These are phyloP conservation scores for Stenodema calcarata DNA, from an alignment of 2,888 invertebrate genomes.

Conservation along the genomic window DNA sequence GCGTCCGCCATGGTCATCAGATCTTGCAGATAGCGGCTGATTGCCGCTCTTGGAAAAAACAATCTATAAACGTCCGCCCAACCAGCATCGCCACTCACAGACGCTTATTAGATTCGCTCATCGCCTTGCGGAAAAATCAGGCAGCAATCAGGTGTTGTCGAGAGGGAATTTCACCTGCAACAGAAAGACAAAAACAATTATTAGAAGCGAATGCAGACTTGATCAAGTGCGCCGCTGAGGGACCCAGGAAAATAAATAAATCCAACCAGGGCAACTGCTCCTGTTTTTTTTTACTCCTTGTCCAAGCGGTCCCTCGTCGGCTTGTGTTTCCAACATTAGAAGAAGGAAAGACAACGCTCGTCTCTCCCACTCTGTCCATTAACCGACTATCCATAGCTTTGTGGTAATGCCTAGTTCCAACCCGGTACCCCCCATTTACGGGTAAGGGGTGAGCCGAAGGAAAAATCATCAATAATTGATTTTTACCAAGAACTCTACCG, in stretches of 20 bases:
- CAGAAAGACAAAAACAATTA: slow-evolving; percentile 4
- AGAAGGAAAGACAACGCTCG: background rate
- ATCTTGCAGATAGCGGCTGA: slow-evolving; percentile 43
- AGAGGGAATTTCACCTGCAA: slow-evolving; percentile 32
- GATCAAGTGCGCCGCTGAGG: slow-evolving; percentile 15
- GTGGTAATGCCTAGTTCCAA: slow-evolving; percentile 31
- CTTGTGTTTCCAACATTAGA: background rate
- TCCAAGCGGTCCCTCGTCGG: slow-evolving; percentile 12
- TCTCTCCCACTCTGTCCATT: slow-evolving; percentile 36
- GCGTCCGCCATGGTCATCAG: slow-evolving; percentile 72
- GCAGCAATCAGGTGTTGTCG: background rate
- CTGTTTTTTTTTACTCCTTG: slow-evolving; percentile 9
- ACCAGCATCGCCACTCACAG: slow-evolving; percentile 20
- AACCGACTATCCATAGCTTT: slow-evolving; percentile 37
- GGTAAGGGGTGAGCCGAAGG: background rate
- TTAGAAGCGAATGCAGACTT: background rate
- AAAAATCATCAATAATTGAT: slow-evolving; percentile 48
- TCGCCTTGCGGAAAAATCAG: background rate
- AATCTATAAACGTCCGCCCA: background rate
- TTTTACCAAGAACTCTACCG: slow-evolving; percentile 49
- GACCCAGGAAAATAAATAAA: background rate
- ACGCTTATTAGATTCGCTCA: background rate
- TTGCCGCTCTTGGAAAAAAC: slow-evolving; percentile 22
- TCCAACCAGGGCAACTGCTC: slow-evolving; percentile 36
- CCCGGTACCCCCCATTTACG: slow-evolving; percentile 31